Evolutionary conservation across 2,888 invertebrate genomes (phyloP), one percentile per base, ranked within the genome.

Genomic region (Ormyrus pomaceus): DNA sequence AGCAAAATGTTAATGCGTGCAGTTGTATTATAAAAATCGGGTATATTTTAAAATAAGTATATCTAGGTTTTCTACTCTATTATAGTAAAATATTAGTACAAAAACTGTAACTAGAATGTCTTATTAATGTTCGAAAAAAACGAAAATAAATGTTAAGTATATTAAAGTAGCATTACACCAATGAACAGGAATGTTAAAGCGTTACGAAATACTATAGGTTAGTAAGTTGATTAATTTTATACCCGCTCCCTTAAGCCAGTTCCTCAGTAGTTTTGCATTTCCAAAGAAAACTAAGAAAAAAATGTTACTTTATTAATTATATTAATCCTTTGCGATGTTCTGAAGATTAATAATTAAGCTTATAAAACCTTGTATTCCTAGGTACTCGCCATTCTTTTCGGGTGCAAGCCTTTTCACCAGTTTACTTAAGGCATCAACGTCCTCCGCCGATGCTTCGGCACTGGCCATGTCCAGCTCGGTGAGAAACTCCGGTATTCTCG

Each of bases 331-430:
- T 34, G 34, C 34, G 59, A 71, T 81, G 76, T 71, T 80, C 56
- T n/a, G 69, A 34, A 71, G 77, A 69, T 74, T 82, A 77, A 58
- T 73, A 45, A 71, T 70, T 69, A 69, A 78, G 58, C 82, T 74
- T 51, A 46, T 64, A 80, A 83, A 87, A 89, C 89, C 89, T 90
- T 89, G 89, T 83, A 87, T 89, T 82, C 88, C 86, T 87, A 89
- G 87, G 88, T 90, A 90, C 89, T 90, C 89, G 89, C 89, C 90
- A 89, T 89, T 89, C 87, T 89, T 89, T 86, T 89, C 88, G 5
- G 90, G 89, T 76, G 89, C 88, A 80, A 90, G 84, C 68, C 90
- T 86, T 80, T 90, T 90, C 4, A 89, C 89, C 69, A 90, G 85
- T 77, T 86, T 89, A 82, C 86, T 89, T 71, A 90, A 82, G 10